These are phyloP conservation scores for Parotocinclus haroldoi DNA, from an alignment of 2,797 vertebrate genomes.

Conservation along the genomic window DNA sequence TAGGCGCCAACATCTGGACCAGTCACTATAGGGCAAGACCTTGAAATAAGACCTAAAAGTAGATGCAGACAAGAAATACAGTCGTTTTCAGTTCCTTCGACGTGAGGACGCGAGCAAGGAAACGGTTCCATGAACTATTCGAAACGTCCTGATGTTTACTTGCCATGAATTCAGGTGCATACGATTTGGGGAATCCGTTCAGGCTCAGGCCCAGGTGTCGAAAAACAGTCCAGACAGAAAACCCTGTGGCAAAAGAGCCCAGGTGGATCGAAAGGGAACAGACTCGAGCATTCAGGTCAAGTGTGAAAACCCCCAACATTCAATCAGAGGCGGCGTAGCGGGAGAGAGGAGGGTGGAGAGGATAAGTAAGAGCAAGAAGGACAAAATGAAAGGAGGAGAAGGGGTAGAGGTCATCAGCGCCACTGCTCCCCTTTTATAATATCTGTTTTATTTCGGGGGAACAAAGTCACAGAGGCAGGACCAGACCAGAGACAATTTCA, in stretches of 20 bases:
- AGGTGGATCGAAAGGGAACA: neutral
- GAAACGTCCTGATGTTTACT: too few species aligned
- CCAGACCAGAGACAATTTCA: constrained; percentile 68
- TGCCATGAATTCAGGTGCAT: too few species aligned
- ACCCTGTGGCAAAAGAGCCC: neutral
- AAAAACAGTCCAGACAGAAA: neutral
- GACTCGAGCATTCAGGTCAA: neutral
- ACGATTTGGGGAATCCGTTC: too few species aligned
- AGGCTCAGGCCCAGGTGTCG: too few species aligned
- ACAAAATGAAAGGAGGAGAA: constrained; percentile 1
- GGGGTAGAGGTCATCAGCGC: constrained; percentile 17
- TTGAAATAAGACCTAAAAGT: too few species aligned
- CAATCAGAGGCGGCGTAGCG: neutral
- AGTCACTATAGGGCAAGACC: too few species aligned
- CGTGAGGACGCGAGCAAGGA: too few species aligned
- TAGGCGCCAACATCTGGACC: too few species aligned
- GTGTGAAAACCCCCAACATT: neutral
- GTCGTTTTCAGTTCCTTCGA: too few species aligned
- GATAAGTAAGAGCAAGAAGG: neutral
- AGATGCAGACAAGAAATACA: too few species aligned
- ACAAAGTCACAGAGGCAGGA: constrained; percentile 29
- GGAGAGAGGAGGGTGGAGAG: neutral
- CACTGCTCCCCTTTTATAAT: constrained; percentile 25
- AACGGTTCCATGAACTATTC: too few species aligned
- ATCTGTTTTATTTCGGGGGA: constrained; percentile 28